Evolutionary conservation across 2,797 vertebrate species (phyloP), one percentile per base, ranked within the genome.

Genomic region (Leucoraja ocellata): DNA sequence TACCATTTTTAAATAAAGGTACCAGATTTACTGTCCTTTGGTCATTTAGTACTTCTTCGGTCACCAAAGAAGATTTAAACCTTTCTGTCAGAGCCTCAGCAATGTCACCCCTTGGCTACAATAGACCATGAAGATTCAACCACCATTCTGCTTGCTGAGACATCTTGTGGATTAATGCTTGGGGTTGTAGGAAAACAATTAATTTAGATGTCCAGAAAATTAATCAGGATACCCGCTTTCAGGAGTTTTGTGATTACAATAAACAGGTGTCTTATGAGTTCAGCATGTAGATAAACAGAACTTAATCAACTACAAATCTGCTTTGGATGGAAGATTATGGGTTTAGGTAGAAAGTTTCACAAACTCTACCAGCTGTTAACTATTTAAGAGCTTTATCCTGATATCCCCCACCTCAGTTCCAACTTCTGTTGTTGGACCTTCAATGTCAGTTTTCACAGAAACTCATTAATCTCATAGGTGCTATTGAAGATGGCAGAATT

Each of bases 131-230:
- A 73, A 18, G 71, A 73, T 21, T 21, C 21, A 21, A 4, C 71
- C 4, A 73, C 18, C 71, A 18, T 21, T 18, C 4, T 73, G 71
- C 18, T 73, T 73, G 71, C 18, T 73, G 71, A 73, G 18, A 73
- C 71, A 73, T 73, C 71, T 54, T 54, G 46, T 54, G 94, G 94
- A 95, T 94, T 94, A 63, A 65, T 94, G 94, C 93, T 93, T 94
- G 94, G 94, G 94, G 91, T 93, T 94, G 94, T 94, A 93, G 94
- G 94, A 94, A 94, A 94, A 93, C 94, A 95, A 95, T 95, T 95
- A 95, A 94, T 94, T 93, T 93, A 90, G 94, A 93, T 93, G 94
- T 95, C 94, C 93, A 94, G 0, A 65, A 68, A 88, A 94, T 93
- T 93, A 6, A 94, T 93, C 94, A 94, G 94, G 94, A 94, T 94